These are phyloP conservation scores for Porites lutea DNA, from an alignment of 64 coral and sea anemone species.

Conservation along the genomic window DNA sequence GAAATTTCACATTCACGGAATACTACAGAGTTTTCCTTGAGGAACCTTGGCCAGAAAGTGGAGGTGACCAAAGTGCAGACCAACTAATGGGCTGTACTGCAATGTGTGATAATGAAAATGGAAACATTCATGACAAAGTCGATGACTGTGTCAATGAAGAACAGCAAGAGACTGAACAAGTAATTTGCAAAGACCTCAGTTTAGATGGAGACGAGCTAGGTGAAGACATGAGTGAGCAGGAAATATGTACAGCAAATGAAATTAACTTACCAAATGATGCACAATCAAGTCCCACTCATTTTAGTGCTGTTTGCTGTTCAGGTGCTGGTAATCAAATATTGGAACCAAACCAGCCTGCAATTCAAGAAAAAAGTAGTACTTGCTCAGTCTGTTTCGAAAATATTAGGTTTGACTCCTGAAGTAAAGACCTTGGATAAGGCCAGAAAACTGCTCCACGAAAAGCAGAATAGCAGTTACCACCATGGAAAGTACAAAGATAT, in stretches of 20 bases:
- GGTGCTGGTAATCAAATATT: not conserved
- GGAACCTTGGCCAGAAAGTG: not conserved
- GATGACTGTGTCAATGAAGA: not conserved
- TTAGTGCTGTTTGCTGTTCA: too few relatives aligned
- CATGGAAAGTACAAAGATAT: conserved; percentile 2
- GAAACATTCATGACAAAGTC: not conserved
- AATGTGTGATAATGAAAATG: not conserved
- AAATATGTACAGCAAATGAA: too few relatives aligned
- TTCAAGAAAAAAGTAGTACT: not conserved
- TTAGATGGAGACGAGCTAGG: too few relatives aligned
- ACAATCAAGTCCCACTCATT: too few relatives aligned
- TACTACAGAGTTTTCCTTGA: too few relatives aligned
- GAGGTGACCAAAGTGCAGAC: too few relatives aligned
- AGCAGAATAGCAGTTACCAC: not conserved
- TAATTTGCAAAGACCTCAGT: too few relatives aligned
- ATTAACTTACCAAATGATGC: too few relatives aligned
- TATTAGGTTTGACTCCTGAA: not conserved
- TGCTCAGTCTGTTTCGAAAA: not conserved
- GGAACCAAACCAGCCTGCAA: not conserved
- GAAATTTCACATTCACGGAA: too few relatives aligned
- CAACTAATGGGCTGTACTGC: not conserved
- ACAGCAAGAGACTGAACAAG: too few relatives aligned
- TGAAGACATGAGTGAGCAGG: too few relatives aligned
- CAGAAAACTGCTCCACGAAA: not conserved
- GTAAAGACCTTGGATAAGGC: conserved; percentile 1